These are phyloP conservation scores for Zaprionus camerounensis DNA, from an alignment of 1,140 invertebrate species.

Conservation along the genomic window DNA sequence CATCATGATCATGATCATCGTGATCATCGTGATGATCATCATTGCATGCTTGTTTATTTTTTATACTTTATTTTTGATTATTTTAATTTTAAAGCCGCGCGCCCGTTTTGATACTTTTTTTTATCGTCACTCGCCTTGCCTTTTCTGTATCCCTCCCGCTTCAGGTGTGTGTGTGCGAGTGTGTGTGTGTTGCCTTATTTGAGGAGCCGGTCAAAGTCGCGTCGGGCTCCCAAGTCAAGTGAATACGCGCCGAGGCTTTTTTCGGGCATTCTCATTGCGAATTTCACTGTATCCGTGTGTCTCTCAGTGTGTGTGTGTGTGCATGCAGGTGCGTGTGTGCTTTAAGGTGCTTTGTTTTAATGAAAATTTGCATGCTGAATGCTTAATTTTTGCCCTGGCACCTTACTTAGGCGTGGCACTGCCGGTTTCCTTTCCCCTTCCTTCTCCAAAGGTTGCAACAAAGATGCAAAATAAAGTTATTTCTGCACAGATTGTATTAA, in stretches of 20 bases:
- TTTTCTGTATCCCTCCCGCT: conserved; percentile 42
- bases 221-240: conserved; percentile 29
- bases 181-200: conserved; percentile 49
- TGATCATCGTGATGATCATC: conserved; percentile 46
- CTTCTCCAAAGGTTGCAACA: conserved; percentile 13
- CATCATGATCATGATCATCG: conserved; percentile 53
- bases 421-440: conserved; percentile 14
- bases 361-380: conserved; percentile 77
- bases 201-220: conserved; percentile 69
- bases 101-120: conserved; percentile 60
- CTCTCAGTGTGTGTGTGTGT: conserved; percentile 17
- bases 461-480: conserved; percentile 13
- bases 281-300: conserved; percentile 1
- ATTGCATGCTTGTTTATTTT: conserved; percentile 65
- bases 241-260: conserved; percentile 45
- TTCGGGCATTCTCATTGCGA: conserved; percentile 24
- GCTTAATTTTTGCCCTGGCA: conserved; percentile 61
- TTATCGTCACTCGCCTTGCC: conserved; percentile 70
- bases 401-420: conserved; percentile 24
- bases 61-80: conserved; percentile 73
- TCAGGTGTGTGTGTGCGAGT: conserved; percentile 3
- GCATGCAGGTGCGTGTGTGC: conserved; percentile 27
- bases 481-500: not conserved
- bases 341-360: conserved; percentile 68
- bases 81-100: conserved; percentile 76